Evolutionary conservation across 2,888 invertebrate species (phyloP).

Genomic region (Melikaiella ostensackeni): DNA sequence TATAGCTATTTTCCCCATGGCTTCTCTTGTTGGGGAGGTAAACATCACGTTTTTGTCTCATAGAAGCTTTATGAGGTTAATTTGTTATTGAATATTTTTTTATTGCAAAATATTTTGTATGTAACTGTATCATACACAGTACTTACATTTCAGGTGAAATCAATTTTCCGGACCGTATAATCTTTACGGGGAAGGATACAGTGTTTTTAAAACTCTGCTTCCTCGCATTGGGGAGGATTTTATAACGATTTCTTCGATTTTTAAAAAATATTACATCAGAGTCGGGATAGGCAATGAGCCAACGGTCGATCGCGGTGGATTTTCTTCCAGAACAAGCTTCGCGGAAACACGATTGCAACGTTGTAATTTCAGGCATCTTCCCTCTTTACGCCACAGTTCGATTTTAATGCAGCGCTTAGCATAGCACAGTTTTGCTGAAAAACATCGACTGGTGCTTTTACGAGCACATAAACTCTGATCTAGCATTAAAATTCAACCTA

Average conservation of each 20-base stretch:
- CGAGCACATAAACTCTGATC: constrained; percentile 26
- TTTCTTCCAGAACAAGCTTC: constrained; percentile 28
- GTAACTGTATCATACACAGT: neutral
- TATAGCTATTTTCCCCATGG: no score
- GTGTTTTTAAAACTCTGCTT: neutral
- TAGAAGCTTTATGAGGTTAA: no score
- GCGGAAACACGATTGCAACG: constrained; percentile 36
- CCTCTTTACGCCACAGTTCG: constrained; percentile 27
- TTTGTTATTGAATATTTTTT: no score
- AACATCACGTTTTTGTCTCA: no score
- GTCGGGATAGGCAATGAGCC: constrained; percentile 24
- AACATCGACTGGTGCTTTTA: constrained; percentile 16
- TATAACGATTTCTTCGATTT: constrained; percentile 14
- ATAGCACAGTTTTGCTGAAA: constrained; percentile 12
- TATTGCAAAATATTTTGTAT: no score
- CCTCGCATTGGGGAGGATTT: constrained; percentile 1
- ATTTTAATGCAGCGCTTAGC: constrained; percentile 37
- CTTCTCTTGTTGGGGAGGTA: no score
- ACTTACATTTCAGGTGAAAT: neutral
- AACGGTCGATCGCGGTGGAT: constrained; percentile 16
- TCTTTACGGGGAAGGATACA: neutral
- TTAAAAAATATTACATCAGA: neutral
- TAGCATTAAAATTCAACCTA: constrained; percentile 18
- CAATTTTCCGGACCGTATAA: neutral
- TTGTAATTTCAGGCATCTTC: constrained; percentile 39